Evolutionary conservation across 1,140 invertebrate species (phyloP), one percentile per base, ranked within the genome.

Genomic region (Caenorhabditis latens): DNA sequence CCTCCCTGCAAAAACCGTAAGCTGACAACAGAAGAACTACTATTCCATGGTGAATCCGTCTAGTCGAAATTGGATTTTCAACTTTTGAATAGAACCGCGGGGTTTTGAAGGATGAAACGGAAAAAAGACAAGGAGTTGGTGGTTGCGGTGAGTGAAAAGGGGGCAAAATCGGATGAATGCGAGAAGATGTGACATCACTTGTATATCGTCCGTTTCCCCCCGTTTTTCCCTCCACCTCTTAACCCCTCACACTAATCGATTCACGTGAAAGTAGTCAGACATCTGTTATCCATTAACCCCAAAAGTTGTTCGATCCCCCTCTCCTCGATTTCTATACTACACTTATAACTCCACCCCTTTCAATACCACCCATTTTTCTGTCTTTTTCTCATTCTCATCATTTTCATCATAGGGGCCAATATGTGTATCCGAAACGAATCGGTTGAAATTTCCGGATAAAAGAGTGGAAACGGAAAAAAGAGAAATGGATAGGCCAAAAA

Each of bases 271-370:
- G 65, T 71, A 71, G 71, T 48, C 71, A 79, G 21, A 53, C 71
- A 79, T 79, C 71, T 79, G 71, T 79, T 79, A 79, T 79, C 71
- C 71, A 79, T 79, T 79, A 79, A 79, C 71, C 46, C 71, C 46
- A 79, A 79, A 71, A 71, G 65, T 71, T 71, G 65, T 46, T 50
- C 46, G 42, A 63, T 32, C 61, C 21, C 8, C 13, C 46, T 75
- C 46, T 21, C 4, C 40, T 79, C 21, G 50, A 8, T 53, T 14
- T 53, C 50, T 53, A 32, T 32, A 32, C 32, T 32, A 32, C 32
- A 32, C 32, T 32, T 32, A 32, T n/a, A 19, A 58, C 6, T 53
- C 50, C 50, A 53, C 50, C 50, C 50, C 50, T 50, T 50, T 50
- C 11, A 50, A 50, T 9, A 32, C 65, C 65, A 71, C 24, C 21